Conservation (phyloP, 2,888 invertebrate genomes). For the Melieria omissa region DNA sequence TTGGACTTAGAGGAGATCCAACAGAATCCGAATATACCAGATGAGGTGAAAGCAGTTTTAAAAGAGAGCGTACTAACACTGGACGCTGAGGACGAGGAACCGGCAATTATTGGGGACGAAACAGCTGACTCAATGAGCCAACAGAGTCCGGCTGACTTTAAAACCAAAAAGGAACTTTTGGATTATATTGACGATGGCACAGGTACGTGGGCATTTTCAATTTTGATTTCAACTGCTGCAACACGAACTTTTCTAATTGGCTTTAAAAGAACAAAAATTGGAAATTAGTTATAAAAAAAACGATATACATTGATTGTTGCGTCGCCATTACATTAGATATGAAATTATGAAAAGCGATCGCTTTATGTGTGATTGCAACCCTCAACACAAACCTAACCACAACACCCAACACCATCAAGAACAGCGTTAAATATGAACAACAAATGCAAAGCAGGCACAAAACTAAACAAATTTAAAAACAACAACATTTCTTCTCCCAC, state of each 20-base stretch:
- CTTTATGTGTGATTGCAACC: constrained; percentile 17
- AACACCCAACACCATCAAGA: not conserved
- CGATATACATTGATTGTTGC: not conserved
- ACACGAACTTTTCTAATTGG: too few species aligned
- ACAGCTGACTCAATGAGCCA: constrained; percentile 44
- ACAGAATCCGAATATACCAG: constrained; percentile 66
- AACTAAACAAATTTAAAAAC: not conserved
- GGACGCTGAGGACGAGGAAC: constrained; percentile 60
- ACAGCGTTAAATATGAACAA: not conserved
- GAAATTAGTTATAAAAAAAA: not conserved
- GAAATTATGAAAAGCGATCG: not conserved
- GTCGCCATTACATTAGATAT: too few species aligned
- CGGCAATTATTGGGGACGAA: constrained; percentile 46
- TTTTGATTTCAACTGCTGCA: not conserved
- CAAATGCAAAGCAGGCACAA: not conserved
- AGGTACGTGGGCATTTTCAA: constrained; percentile 51
- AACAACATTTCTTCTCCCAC: not conserved
- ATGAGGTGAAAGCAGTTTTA: constrained; percentile 66
- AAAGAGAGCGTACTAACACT: constrained; percentile 65
- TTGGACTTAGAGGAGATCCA: constrained; percentile 66
- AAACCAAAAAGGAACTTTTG: constrained; percentile 63
- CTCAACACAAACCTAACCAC: not conserved
- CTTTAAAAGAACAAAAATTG: not conserved
- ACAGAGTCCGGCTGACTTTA: constrained; percentile 59
- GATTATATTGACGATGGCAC: constrained; percentile 66